A percentile compares a stretch with the other conserved stretches of the same genome.
Evolutionary conservation across 2,113 vertebrate species (phyloP).

Genomic region (Arizona elegans): DNA sequence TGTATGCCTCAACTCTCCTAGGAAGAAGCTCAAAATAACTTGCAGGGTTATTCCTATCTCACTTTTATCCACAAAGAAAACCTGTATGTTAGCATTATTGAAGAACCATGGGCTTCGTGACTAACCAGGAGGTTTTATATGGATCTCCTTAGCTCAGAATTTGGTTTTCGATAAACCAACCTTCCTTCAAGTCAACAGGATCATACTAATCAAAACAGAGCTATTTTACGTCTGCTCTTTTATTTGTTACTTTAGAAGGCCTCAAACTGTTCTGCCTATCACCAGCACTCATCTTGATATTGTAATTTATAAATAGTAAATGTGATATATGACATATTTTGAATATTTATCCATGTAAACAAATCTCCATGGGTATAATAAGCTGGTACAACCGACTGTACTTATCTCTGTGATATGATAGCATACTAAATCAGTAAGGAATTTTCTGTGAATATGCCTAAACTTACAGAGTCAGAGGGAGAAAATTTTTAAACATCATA

Average conservation of each 20-base stretch:
- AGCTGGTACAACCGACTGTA: not conserved
- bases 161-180: not conserved
- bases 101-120: not conserved
- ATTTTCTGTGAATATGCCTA: not conserved
- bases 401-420: not conserved
- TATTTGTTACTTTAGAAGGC: not conserved
- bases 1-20: too few relatives aligned
- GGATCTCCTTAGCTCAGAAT: not conserved
- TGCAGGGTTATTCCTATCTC: not conserved
- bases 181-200: not conserved
- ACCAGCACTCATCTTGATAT: not conserved
- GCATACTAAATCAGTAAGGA: not conserved
- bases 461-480: not conserved
- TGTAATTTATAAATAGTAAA: not conserved
- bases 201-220: not conserved
- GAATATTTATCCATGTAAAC: not conserved
- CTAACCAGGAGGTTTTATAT: not conserved
- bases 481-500: not conserved
- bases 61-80: not conserved
- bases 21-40: not conserved
- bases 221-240: not conserved
- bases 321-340: not conserved
- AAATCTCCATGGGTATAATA: not conserved
- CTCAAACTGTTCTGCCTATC: not conserved
- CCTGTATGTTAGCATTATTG: not conserved